Evolutionary conservation across 1,140 invertebrate genomes (phyloP).

Genomic region (Gonatopus flavifemur): DNA sequence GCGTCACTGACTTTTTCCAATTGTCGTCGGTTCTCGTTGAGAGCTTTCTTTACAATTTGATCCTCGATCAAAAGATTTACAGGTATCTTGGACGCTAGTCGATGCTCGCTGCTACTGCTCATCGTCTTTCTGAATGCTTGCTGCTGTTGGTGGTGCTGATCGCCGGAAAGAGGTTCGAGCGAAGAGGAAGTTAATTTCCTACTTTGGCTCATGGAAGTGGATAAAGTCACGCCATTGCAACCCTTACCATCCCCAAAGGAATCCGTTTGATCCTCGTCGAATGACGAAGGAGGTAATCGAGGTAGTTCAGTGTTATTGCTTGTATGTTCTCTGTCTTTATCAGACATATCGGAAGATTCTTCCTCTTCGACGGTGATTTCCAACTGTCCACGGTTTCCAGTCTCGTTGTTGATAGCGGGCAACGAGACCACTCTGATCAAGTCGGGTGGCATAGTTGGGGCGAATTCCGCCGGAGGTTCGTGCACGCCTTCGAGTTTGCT

Average conservation of each 20-base stretch:
- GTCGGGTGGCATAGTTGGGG: conserved; percentile 60
- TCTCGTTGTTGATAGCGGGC: conserved; percentile 62
- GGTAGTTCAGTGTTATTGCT: conserved; percentile 16
- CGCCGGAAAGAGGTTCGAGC: no score
- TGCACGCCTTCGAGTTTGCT: conserved; percentile 56
- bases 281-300: conserved; percentile 12
- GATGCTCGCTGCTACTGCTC: conserved; percentile 15
- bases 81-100: conserved; percentile 45
- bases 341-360: conserved; percentile 35
- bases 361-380: conserved; percentile 46
- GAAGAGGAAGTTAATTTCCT: no score
- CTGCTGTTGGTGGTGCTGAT: conserved; percentile 17
- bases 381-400: conserved; percentile 28
- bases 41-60: conserved; percentile 53
- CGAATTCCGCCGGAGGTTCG: conserved; percentile 59
- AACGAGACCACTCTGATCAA: conserved; percentile 69
- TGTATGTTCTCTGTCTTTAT: conserved; percentile 45
- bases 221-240: conserved; percentile 39
- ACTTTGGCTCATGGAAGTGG: no score
- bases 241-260: conserved; percentile 11
- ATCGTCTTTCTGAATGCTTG: background rate
- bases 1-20: conserved; percentile 54
- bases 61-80: conserved; percentile 53
- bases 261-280: conserved; percentile 14
- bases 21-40: conserved; percentile 53